These are phyloP conservation scores for Dunckerocampus dactyliophorus DNA, from an alignment of 2,113 vertebrate species.

Conservation along the genomic window DNA sequence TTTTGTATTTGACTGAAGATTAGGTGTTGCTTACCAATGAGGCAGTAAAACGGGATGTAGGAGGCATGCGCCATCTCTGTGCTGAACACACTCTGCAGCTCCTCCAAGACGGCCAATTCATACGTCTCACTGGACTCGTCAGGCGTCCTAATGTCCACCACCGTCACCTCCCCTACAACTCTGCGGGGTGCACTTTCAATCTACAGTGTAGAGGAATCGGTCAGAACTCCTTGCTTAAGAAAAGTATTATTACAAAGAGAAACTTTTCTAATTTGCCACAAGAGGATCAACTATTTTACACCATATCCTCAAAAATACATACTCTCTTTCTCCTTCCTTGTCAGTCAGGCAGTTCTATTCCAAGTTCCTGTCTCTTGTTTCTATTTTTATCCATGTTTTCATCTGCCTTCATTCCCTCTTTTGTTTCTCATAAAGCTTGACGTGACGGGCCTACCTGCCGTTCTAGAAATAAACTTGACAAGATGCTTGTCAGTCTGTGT, in stretches of 20 bases:
- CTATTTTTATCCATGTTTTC: slow-evolving; percentile 7
- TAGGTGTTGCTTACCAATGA: slow-evolving; percentile 78
- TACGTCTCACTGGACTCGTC: slow-evolving; percentile 70
- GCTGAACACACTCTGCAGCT: slow-evolving; percentile 90
- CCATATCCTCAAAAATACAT: background rate
- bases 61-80: slow-evolving; percentile 92
- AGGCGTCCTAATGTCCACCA: slow-evolving; percentile 73
- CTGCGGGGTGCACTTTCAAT: slow-evolving; percentile 61
- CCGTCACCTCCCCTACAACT: slow-evolving; percentile 72
- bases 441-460: slow-evolving; percentile 13
- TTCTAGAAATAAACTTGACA: slow-evolving; percentile 16
- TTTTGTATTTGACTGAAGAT: background rate
- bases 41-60: slow-evolving; percentile 91
- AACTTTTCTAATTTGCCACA: background rate
- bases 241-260: background rate
- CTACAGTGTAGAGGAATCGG: slow-evolving; percentile 39
- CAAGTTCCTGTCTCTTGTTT: slow-evolving; percentile 1
- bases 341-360: slow-evolving; percentile 3
- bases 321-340: background rate
- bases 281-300: background rate
- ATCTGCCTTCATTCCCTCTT: slow-evolving; percentile 1
- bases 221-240: background rate
- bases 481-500: background rate
- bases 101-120: slow-evolving; percentile 79
- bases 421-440: slow-evolving; percentile 4